Base-by-base conservation (phyloP, 2,888 invertebrate genomes). In the Cheilosia variabilis region DNA sequence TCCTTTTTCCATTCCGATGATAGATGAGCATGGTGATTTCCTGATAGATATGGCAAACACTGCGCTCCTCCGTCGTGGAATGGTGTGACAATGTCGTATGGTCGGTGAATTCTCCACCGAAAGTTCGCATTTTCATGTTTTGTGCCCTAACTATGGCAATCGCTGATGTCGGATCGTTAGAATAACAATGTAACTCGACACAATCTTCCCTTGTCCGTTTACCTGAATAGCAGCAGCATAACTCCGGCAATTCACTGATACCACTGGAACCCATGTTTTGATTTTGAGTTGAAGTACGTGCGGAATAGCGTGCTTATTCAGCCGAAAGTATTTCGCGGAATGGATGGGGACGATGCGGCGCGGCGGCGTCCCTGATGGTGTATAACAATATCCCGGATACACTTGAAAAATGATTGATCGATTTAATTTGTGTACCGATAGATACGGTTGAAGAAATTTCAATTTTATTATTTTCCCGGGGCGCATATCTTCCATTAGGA, bases 1-100 rank as follows among this genome's bases (percentile, higher is more conserved):
- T 78, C 73, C 78, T 47, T 78, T 73, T 71, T 79, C 69, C 81
- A 75, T 58, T 37, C 34, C 27, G 53, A 63, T 79, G 79, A 79
- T 69, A 75, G 69, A 84, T 75, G 83, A 68, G 65, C 53, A 63
- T 22, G 69, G 73, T 79, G 73, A 79, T 79, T 84, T 75, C 63
- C 58, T 66, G 60, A 81, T 71, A 63, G 55, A 79, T 57, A 68
- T 4, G n/a, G 37, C 34, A 24, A 52, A 10, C 27, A 31, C 17
- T 13, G 7, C 7, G 7, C 41, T 52, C 31, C 15, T 45, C 52
- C 52, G 17, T 66, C 2, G 52, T 66, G 13, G 4, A 58, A 63
- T 63, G 22, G 63, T 24, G 22, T 24, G 22, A 52, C 24, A 63
- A 47, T 52, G 52, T 19, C n/a, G 24, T n/a, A 45, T 31, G 45